A percentile compares a stretch with the other conserved stretches of the same genome.
Evolutionary conservation across 2,888 invertebrate genomes (phyloP).

Genomic region (Xanthia togata): DNA sequence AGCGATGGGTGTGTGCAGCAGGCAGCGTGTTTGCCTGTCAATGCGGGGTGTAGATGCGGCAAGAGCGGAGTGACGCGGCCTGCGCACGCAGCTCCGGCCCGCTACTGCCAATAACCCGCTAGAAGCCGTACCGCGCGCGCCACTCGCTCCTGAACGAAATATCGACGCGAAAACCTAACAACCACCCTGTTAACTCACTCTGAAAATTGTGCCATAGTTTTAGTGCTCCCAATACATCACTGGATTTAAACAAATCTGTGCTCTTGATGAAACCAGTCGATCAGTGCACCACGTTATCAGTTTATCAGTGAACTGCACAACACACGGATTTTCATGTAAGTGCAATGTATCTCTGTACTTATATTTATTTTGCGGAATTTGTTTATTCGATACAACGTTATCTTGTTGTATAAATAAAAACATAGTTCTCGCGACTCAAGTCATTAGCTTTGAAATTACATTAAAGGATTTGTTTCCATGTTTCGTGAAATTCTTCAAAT

Average conservation of each 20-base stretch:
- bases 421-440: conserved; percentile 8
- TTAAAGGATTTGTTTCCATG: conserved; percentile 28
- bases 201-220: conserved; percentile 67
- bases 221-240: conserved; percentile 46
- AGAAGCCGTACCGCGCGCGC: conserved; percentile 81
- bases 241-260: conserved; percentile 37
- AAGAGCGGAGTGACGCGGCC: conserved; percentile 67
- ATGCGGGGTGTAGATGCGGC: conserved; percentile 70
- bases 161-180: conserved; percentile 79
- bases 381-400: conserved; percentile 36
- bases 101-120: conserved; percentile 80
- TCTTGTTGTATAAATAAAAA: conserved; percentile 25
- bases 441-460: conserved; percentile 14
- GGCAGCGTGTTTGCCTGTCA: conserved; percentile 59
- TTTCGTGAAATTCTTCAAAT: conserved; percentile 16
- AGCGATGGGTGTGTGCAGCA: conserved; percentile 56
- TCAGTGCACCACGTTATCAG: conserved; percentile 56
- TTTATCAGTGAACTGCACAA: conserved; percentile 60
- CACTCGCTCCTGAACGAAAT: conserved; percentile 73
- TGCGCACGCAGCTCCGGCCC: conserved; percentile 79
- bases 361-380: conserved; percentile 48
- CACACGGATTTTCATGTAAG: conserved; percentile 67
- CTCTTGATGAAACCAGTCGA: conserved; percentile 44
- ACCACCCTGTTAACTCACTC: conserved; percentile 70
- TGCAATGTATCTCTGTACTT: conserved; percentile 42